A percentile compares a stretch with the other conserved stretches of the same genome.
phyloP scores from a whole-genome alignment of 2,888 invertebrate genomes.

The Prosapia bicincta region DNA sequence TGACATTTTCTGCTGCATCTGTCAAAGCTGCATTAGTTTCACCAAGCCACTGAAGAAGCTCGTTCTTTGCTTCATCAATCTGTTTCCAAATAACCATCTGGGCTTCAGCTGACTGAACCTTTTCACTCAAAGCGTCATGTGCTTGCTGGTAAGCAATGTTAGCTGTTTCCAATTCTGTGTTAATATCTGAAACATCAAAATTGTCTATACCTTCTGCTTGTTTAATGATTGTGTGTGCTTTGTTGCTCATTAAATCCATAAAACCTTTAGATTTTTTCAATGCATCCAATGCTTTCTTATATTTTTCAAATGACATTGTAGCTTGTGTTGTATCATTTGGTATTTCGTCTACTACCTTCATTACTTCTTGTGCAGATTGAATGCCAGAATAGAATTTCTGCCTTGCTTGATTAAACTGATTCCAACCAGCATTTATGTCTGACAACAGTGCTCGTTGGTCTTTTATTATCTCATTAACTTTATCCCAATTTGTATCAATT shows the following conservation, averaged over 20 bases:
- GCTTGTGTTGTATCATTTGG: constrained; percentile 73
- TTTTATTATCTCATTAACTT: constrained; percentile 64
- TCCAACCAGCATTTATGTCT: constrained; percentile 67
- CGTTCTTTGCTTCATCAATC: constrained; percentile 80
- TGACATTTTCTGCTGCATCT: constrained; percentile 65
- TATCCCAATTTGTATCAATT: constrained; percentile 78
- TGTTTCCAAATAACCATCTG: constrained; percentile 92
- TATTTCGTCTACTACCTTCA: constrained; percentile 54
- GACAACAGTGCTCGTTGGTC: constrained; percentile 51
- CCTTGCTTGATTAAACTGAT: constrained; percentile 70
- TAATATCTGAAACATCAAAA: constrained; percentile 55
- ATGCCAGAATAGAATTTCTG: constrained; percentile 67
- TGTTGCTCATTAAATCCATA: constrained; percentile 74
- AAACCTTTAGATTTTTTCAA: constrained; percentile 70
- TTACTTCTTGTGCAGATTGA: constrained; percentile 62
- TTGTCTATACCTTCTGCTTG: constrained; percentile 65
- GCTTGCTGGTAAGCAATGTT: constrained; percentile 56
- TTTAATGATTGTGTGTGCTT: constrained; percentile 66
- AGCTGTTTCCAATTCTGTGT: constrained; percentile 47
- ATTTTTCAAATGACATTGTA: constrained; percentile 66
- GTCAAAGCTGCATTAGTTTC: constrained; percentile 75
- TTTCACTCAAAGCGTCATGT: constrained; percentile 43
- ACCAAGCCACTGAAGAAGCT: constrained; percentile 77
- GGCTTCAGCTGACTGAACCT: constrained; percentile 63
- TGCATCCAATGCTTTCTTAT: constrained; percentile 70